Base-by-base conservation (phyloP, 2,797 vertebrate species). In the Peromyscus attwateri region DNA sequence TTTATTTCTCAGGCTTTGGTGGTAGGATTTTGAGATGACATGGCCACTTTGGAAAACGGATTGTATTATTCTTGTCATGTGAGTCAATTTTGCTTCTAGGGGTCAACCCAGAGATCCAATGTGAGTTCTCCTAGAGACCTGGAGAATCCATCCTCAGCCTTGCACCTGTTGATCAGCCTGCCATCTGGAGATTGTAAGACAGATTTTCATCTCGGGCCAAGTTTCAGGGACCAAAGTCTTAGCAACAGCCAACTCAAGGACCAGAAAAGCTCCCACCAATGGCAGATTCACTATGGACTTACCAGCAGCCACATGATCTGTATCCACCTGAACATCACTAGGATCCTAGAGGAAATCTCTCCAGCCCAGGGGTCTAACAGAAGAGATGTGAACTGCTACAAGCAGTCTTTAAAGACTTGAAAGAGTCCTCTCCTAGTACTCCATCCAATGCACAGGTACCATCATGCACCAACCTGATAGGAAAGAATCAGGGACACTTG, bases 41-140 rank as follows among this genome's bases (percentile, higher is more conserved):
- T 40, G 57, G 25, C 19, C 52, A 96, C 27, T 96, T 94, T 34
- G 16, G 43, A 90, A 87, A 95, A 93, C 34, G 52, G 23, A 91
- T 87, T 87, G 27, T 57, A 80, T 68, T 88, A 93, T 88, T 64
- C 27, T 88, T 96, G 49, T 11, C 34, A 73, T 6, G 71, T 57
- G 34, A 95, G 55, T 25, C 34, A 79, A 83, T 66, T 87, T 31
- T 55, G 46, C 9, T 76, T 13, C 23, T 29, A 89, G 27, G 29
- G 64, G 29, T 14, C 9, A 34, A 52, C 4, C 37, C 23, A 70
- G 46, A 23, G 21, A 85, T 77, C 23, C 12, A 77, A 1, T 43
- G 3, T 52, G 9, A 87, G 19, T 34, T 9, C 8, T 79, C n/a
- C 25, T 64, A 60, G 55, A 34, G 17, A 37, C 55, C 68, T 83